Evolutionary conservation across 2,888 invertebrate genomes (phyloP), one percentile per base, ranked within the genome.

Genomic region (Eupithecia exiguata): DNA sequence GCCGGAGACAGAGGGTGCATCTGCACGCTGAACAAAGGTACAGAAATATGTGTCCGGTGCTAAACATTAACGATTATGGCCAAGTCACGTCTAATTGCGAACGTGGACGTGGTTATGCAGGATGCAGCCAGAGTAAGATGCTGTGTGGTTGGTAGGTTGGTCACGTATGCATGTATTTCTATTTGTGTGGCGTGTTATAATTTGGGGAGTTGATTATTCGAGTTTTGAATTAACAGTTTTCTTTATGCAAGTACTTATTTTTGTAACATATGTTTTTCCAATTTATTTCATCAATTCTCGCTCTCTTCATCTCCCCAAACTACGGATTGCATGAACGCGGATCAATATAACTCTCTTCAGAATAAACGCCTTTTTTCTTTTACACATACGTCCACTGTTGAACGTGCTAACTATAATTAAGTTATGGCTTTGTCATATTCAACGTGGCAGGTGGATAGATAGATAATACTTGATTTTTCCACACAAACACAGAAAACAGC

Each of bases 1-100:
- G 77, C 75, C 78, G 76, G 76, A 87, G 88, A 88, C 89, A 85
- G 91, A 88, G 90, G 91, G 91, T 89, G 92, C 92, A 91, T 90
- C 90, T 89, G 92, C 92, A 91, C 89, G 89, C 71, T 88, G 93
- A 90, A 90, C 90, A 91, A 91, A 93, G 92, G 92, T 91, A 91
- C 88, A 89, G 92, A 91, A 92, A 93, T 93, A 92, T 93, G 93
- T 91, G 93, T 89, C 89, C 91, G 91, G 91, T 91, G 88, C 93
- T 94, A 91, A 93, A 92, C 94, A 93, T 94, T 94, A 93, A 94
- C 93, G 93, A 90, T 93, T 92, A 94, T 94, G 89, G 86, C 91
- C 91, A 91, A 92, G 92, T 93, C 92, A 93, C 92, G 90, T 94
- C 94, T 94, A 94, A 94, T 94, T 94, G 94, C 91, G 85, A 91